A percentile compares a stretch with the other conserved stretches of the same genome.
These are phyloP conservation scores for Cheilosia soror DNA, from an alignment of 2,888 invertebrate genomes.

Conservation along the genomic window DNA sequence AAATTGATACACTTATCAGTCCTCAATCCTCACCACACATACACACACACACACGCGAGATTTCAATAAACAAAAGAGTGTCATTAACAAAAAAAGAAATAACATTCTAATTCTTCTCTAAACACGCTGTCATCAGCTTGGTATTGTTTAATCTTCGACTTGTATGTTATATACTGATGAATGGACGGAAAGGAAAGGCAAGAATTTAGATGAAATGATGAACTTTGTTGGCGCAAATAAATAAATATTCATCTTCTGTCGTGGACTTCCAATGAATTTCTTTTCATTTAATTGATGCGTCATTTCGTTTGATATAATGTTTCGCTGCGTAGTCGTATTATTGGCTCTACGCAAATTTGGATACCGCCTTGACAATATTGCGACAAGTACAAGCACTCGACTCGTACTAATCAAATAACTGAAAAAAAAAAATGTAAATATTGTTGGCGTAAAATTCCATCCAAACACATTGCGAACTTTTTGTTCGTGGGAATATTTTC, in stretches of 20 bases:
- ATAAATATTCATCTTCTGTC: not conserved
- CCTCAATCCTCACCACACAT: not conserved
- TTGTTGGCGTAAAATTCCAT: slow-evolving; percentile 18
- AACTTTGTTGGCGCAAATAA: slow-evolving; percentile 1
- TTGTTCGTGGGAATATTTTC: slow-evolving; percentile 32
- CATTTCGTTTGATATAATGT: slow-evolving; percentile 2
- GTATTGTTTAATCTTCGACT: slow-evolving; percentile 19
- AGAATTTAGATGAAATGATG: slow-evolving; percentile 7
- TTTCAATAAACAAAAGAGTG: slow-evolving; percentile 43
- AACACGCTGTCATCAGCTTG: not conserved
- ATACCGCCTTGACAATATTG: slow-evolving; percentile 20
- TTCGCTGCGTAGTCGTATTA: not conserved
- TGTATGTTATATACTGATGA: slow-evolving; percentile 6
- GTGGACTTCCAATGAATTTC: slow-evolving; percentile 13
- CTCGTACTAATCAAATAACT: not conserved
- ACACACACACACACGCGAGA: not conserved
- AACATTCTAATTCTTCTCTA: slow-evolving; percentile 14
- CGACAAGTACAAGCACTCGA: not conserved
- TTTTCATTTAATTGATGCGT: slow-evolving; percentile 26
- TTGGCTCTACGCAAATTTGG: slow-evolving; percentile 16
- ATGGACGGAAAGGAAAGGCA: not conserved
- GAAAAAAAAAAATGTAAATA: not conserved
- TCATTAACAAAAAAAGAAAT: slow-evolving; percentile 4
- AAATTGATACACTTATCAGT: slow-evolving; percentile 27
- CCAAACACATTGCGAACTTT: not conserved